A percentile compares a stretch with the other conserved stretches of the same genome.
Conservation (phyloP, 2,888 invertebrate species). For the Drosophila putrida region DNA sequence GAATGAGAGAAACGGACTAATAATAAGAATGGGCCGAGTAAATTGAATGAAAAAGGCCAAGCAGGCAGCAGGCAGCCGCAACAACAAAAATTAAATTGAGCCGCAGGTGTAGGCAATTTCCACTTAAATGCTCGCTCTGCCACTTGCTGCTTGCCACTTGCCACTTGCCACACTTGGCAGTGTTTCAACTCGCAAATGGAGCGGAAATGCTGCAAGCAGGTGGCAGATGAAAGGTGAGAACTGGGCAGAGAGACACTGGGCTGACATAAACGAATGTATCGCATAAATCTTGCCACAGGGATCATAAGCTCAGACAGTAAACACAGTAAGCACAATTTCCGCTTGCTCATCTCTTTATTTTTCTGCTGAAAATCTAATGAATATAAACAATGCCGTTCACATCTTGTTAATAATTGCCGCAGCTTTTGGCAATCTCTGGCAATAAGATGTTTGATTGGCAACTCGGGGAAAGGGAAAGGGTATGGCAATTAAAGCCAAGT, state of each 20-base stretch:
- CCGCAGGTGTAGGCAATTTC: conserved; percentile 81
- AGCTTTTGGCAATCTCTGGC: conserved; percentile 43
- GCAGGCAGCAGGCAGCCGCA: conserved; percentile 22
- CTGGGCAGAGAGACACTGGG: not conserved
- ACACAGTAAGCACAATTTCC: conserved; percentile 61
- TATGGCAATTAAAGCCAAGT: conserved; percentile 38
- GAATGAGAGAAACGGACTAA: not conserved
- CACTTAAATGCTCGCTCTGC: conserved; percentile 68
- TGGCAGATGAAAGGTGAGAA: conserved; percentile 20
- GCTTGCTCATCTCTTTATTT: conserved; percentile 36
- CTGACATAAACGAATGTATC: conserved; percentile 70
- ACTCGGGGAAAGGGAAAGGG: conserved; percentile 6
- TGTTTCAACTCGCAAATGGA: conserved; percentile 77
- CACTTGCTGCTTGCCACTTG: conserved; percentile 5
- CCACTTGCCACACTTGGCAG: conserved; percentile 52
- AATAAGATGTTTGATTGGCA: conserved; percentile 48
- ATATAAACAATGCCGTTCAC: conserved; percentile 62
- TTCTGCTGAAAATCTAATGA: conserved; percentile 64
- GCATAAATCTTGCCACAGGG: conserved; percentile 66
- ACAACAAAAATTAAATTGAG: conserved; percentile 76
- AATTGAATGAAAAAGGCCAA: conserved; percentile 36
- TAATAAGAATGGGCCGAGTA: conserved; percentile 36
- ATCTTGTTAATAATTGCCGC: conserved; percentile 70
- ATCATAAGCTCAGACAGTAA: conserved; percentile 67
- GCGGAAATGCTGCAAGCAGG: conserved; percentile 69